Evolutionary conservation across 2,797 vertebrate genomes (phyloP), one percentile per base, ranked within the genome.

Genomic region (Choloepus didactylus): DNA sequence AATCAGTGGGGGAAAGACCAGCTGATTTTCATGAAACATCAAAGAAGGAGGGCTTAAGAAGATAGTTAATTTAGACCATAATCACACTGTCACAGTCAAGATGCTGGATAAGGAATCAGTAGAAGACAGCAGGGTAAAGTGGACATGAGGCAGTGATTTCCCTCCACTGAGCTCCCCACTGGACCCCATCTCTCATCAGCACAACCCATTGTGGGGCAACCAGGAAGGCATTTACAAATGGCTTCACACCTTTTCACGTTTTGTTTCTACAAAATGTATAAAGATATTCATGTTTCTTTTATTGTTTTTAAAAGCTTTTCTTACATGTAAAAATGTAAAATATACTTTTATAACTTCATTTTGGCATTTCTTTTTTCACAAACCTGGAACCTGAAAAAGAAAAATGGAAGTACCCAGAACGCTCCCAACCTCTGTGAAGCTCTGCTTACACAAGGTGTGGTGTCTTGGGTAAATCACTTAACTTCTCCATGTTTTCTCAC

Each of bases 291-390:
- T 2, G 8, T 15, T 44, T 76, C 29, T 66, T 21, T 76, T 79
- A 84, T 25, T 59, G 14, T 56, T 31, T 89, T 31, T 89, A 31
- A 80, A 89, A 87, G 75, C 60, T 44, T 69, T 75, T 82, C 87
- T 60, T 87, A 86, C n/a, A 81, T 44, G 9, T 82, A 81, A 86
- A 83, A 25, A 29, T 25, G 9, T 67, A 69, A 87, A 73, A 87
- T 27, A 79, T 21, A 44, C 29, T 66, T 59, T 44, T 64, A 11
- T 41, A 72, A 51, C 25, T 89, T 9, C 70, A 29, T 72, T 84
- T 76, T 73, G 46, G 25, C 2, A 3, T 89, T 85, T 62, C 51
- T 73, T 86, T 84, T n/a, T 66, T 66, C 81, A 75, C 49, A 82
- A 60, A 79, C 19, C n/a, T 41, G 7, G 35, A 87, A 81, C 31